Percentiles rank a stretch among this genome's conserved stretches.
Conservation (phyloP, 2,888 invertebrate genomes). For the Xylota sylvarum region DNA sequence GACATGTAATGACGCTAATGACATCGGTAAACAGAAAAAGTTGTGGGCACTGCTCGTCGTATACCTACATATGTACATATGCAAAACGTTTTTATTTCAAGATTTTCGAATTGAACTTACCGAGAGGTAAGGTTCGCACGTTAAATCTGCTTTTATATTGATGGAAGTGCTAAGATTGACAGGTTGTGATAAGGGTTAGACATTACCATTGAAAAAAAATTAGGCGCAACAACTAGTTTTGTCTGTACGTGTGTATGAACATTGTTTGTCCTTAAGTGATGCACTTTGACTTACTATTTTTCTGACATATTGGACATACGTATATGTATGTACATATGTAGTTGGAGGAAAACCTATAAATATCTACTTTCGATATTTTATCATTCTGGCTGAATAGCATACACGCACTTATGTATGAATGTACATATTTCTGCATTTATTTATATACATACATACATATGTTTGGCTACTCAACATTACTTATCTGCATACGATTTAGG, state of each 20-base stretch:
- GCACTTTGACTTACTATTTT: no score
- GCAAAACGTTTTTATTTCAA: background rate
- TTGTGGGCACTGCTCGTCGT: background rate
- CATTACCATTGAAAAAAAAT: background rate
- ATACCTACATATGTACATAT: background rate
- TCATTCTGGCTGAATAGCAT: no score
- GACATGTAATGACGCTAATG: conserved; percentile 48
- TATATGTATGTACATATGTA: no score
- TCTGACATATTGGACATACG: no score
- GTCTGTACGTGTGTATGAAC: background rate
- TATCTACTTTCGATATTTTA: no score
- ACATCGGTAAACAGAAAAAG: conserved; percentile 19
- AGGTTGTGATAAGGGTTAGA: background rate
- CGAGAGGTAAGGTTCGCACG: background rate
- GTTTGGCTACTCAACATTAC: no score
- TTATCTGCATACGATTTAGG: no score
- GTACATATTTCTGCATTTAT: no score
- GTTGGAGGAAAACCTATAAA: no score
- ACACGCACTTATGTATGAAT: no score
- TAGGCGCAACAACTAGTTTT: background rate
- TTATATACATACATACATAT: no score
- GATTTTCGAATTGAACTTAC: background rate
- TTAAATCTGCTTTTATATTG: background rate
- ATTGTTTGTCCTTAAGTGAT: no score
- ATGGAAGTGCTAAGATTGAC: background rate